phyloP scores from a whole-genome alignment of 2,797 vertebrate genomes.

The Coracias cyanogaster region DNA sequence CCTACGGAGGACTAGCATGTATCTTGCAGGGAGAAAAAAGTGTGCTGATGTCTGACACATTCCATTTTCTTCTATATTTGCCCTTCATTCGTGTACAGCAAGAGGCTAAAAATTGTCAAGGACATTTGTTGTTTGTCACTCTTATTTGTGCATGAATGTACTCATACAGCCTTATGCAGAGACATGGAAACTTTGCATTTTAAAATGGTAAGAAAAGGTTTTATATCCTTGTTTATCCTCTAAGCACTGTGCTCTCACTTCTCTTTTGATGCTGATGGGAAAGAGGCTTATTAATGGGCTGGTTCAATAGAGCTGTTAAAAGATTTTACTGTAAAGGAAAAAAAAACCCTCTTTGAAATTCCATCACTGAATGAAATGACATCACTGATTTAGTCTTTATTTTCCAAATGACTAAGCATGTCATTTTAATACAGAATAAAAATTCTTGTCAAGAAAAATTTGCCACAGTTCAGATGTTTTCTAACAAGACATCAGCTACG shows the following conservation, averaged over 20 bases:
- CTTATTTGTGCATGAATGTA: conserved; percentile 14
- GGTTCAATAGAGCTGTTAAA: conserved; percentile 52
- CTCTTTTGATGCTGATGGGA: conserved; percentile 39
- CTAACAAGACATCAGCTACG: conserved; percentile 75
- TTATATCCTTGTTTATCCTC: conserved; percentile 56
- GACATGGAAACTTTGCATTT: conserved; percentile 43
- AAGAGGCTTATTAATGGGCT: conserved; percentile 56
- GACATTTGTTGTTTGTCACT: conserved; percentile 50
- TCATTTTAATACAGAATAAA: conserved; percentile 73
- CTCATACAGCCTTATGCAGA: background rate
- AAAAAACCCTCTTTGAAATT: background rate
- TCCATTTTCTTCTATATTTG: conserved; percentile 40
- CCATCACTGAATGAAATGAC: conserved; percentile 32
- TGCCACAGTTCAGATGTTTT: conserved; percentile 74
- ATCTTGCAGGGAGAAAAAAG: background rate
- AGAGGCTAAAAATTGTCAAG: conserved; percentile 40
- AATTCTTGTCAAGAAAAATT: conserved; percentile 78
- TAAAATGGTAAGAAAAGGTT: conserved; percentile 46
- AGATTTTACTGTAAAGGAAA: conserved; percentile 51
- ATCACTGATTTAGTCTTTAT: conserved; percentile 72
- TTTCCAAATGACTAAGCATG: conserved; percentile 77
- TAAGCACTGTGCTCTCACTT: conserved; percentile 35
- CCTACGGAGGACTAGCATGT: background rate
- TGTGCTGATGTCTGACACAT: background rate
- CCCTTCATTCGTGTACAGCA: conserved; percentile 1